Conservation (phyloP, 1,140 invertebrate genomes). For the Rhopalosiphum padi region DNA sequence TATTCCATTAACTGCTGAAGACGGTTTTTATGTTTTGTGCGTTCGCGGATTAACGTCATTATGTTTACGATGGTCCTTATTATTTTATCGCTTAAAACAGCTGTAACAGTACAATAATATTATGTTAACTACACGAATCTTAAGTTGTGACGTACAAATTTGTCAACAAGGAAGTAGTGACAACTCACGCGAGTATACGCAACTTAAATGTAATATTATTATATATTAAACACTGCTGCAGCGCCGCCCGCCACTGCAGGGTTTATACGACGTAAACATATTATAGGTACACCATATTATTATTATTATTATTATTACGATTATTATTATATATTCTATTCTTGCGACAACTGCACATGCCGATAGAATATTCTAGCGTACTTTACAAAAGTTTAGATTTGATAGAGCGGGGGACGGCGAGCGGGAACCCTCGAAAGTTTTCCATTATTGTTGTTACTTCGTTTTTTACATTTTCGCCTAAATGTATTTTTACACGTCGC, state of each 20-base stretch:
- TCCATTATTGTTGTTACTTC: not conserved
- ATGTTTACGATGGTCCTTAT: not conserved
- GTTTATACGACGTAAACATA: too few relatives aligned
- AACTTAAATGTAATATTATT: not conserved
- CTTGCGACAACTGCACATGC: too few relatives aligned
- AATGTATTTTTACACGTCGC: not conserved
- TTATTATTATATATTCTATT: too few relatives aligned
- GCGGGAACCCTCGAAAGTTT: not conserved
- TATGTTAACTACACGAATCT: not conserved
- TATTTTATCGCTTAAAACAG: not conserved
- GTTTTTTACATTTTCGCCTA: not conserved
- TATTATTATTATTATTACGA: too few relatives aligned
- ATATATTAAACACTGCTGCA: not conserved
- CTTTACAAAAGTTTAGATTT: too few relatives aligned
- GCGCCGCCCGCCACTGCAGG: too few relatives aligned
- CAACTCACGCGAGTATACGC: not conserved
- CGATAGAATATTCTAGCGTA: too few relatives aligned
- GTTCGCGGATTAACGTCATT: not conserved
- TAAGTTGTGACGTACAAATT: not conserved
- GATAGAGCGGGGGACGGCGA: too few relatives aligned
- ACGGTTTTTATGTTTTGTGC: not conserved
- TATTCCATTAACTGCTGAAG: not conserved
- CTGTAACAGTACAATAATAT: not conserved
- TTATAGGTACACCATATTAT: too few relatives aligned
- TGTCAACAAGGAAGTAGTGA: not conserved